Conservation (phyloP, 2,113 vertebrate genomes). For the Naja naja region DNA sequence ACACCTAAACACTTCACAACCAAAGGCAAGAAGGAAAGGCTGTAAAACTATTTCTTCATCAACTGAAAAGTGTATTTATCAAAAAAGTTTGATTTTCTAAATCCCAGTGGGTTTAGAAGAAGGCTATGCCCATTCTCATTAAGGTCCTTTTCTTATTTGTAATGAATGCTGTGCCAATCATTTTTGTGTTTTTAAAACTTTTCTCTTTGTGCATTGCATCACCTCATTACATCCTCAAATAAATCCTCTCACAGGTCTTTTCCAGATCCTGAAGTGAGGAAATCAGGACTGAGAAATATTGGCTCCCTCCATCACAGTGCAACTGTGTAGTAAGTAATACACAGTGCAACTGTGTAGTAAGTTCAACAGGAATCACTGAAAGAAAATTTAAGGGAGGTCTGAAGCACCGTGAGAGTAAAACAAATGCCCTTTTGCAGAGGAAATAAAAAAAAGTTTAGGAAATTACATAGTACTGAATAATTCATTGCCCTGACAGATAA, state of each 20-base stretch:
- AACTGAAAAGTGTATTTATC: not conserved
- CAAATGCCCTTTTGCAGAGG: not conserved
- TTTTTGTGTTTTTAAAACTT: not conserved
- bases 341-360: not conserved
- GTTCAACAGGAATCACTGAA: not conserved
- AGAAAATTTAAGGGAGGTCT: not conserved
- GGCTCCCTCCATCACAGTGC: not conserved
- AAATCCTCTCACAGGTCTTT: not conserved
- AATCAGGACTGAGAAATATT: not conserved
- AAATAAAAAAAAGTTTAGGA: not conserved
- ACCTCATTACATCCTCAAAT: not conserved
- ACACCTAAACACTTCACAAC: not conserved
- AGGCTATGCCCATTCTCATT: not conserved
- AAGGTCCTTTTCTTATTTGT: not conserved
- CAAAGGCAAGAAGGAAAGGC: not conserved
- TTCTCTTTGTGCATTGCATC: not conserved
- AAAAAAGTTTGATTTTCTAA: not conserved
- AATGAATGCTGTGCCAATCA: not conserved
- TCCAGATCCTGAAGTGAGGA: not conserved
- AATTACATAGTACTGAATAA: not conserved
- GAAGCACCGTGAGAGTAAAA: not conserved
- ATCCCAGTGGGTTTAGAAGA: not conserved
- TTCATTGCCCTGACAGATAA: not conserved
- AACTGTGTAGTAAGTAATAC: not conserved
- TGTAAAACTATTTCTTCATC: not conserved